Evolutionary conservation across 1,140 invertebrate species (phyloP).

Genomic region (Pomphorhynchus laevis): DNA sequence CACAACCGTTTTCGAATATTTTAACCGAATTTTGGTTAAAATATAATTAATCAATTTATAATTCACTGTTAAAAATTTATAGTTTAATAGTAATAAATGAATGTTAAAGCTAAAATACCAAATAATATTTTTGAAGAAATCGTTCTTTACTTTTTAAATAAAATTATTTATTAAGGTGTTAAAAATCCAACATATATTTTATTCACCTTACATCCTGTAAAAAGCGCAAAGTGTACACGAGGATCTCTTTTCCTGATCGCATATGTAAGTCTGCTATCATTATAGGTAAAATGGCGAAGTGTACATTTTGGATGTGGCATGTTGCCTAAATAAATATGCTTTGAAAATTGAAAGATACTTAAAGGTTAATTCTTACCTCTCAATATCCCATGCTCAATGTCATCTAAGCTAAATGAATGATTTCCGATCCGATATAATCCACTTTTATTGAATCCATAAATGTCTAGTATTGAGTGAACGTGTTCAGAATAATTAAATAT

Average conservation of each 20-base stretch:
- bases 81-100: too few relatives aligned
- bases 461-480: too few relatives aligned
- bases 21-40: too few relatives aligned
- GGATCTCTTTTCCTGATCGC: constrained; percentile 16
- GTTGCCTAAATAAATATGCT: constrained; percentile 15
- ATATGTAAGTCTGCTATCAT: constrained; percentile 17
- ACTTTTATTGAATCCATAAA: too few relatives aligned
- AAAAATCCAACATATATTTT: background rate
- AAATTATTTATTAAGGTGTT: background rate
- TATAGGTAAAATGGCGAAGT: constrained; percentile 14
- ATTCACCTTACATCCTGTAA: constrained; percentile 19
- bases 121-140: too few relatives aligned
- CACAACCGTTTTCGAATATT: too few relatives aligned
- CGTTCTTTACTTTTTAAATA: background rate
- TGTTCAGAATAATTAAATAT: too few relatives aligned
- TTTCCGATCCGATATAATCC: too few relatives aligned
- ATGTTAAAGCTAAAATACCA: too few relatives aligned
- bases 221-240: constrained; percentile 21
- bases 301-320: constrained; percentile 17
- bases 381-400: constrained; percentile 21
- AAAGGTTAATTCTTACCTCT: constrained; percentile 14
- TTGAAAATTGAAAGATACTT: background rate
- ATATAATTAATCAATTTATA: too few relatives aligned
- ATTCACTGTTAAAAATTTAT: too few relatives aligned
- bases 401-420: constrained; percentile 16